phyloP scores from a whole-genome alignment of 2,888 invertebrate genomes.

The Helicoverpa assulta region DNA sequence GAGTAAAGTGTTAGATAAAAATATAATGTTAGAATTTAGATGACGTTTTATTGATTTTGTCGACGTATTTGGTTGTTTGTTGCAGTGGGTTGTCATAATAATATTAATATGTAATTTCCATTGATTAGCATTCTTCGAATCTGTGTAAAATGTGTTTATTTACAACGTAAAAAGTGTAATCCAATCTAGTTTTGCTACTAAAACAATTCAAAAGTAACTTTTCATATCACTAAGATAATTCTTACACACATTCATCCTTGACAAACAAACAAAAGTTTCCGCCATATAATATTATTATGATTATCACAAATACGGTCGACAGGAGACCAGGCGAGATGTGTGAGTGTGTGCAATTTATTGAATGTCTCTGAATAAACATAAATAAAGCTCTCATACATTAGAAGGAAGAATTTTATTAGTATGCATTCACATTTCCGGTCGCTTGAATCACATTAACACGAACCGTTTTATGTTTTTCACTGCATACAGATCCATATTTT shows the following conservation, averaged over 20 bases:
- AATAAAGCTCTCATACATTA: slow-evolving; percentile 43
- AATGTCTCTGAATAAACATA: slow-evolving; percentile 40
- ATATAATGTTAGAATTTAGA: not conserved
- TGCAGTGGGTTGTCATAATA: not conserved
- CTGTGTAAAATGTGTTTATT: no score
- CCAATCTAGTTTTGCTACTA: not conserved
- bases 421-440: slow-evolving; percentile 56
- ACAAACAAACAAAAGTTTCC: slow-evolving; percentile 42
- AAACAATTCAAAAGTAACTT: not conserved
- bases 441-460: slow-evolving; percentile 51
- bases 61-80: not conserved
- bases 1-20: not conserved
- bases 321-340: slow-evolving; percentile 12
- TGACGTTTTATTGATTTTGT: not conserved
- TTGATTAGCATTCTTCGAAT: no score
- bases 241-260: slow-evolving; percentile 6
- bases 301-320: slow-evolving; percentile 47
- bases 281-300: slow-evolving; percentile 43
- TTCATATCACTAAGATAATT: slow-evolving; percentile 23
- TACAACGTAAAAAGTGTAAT: no score
- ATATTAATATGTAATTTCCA: no score
- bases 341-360: slow-evolving; percentile 49
- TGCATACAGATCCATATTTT: slow-evolving; percentile 43
- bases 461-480: slow-evolving; percentile 43
- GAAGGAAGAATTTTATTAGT: slow-evolving; percentile 53